Base-by-base conservation (phyloP, 2,113 vertebrate species). In the Nycticebus coucang region DNA sequence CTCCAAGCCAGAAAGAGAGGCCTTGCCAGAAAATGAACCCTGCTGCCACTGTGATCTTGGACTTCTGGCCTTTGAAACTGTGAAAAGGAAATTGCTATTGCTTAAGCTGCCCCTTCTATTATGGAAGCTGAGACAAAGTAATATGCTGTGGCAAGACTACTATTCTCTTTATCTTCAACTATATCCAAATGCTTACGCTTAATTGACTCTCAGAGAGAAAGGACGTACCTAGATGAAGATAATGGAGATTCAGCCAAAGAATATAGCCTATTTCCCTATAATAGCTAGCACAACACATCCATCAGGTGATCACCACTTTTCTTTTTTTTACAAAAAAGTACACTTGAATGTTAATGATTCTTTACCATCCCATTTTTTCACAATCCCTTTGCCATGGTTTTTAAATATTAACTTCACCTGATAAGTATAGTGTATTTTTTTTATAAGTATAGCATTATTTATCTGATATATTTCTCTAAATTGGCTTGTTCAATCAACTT, bases 401-500 rank as follows among this genome's bases (percentile, higher is more conserved):
- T 97, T 50, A 87, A 89, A 81, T 75, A 72, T 8, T 8, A n/a
- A 74, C 10, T 78, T 64, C 60, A 69, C 33, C 2, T 78, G 72
- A 72, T n/a, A 87, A 87, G 8, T n/a, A 64, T 28, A 68, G 13
- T 12, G 19, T 87, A 19, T 35, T 78, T 95, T 97, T 97, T 90
- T 68, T 4, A 50, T 89, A 72, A 91, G 35, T 37, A 78, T 5
- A 95, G 7, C 14, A 21, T 94, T 93, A 91, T 92, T 96, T 95
- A 88, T 91, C 57, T 53, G 86, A 74, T 62, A 62, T 6, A 14
- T 83, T 96, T 57, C 64, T 94, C 75, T 94, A 87, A 94, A 93
- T 78, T 88, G 69, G 22, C 13, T 66, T 84, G 18, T 17, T 96
- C 75, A 81, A 71, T 95, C 68, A 77, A 78, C 71, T 45, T 94